These are phyloP conservation scores for Nephotettix cincticeps DNA, from an alignment of 1,140 invertebrate genomes.

Conservation along the genomic window DNA sequence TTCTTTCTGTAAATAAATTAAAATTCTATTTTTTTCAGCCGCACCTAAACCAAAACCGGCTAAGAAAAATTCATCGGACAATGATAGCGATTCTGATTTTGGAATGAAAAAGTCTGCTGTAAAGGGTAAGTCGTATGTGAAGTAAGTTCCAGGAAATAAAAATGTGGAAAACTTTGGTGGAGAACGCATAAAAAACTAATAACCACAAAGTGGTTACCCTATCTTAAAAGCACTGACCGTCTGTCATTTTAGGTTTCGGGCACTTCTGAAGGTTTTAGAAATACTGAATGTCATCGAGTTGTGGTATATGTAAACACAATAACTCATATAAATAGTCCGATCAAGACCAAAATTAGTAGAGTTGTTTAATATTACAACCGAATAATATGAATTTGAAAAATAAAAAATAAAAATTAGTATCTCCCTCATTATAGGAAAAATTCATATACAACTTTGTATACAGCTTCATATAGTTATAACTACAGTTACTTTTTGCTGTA, in stretches of 20 bases:
- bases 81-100: conserved; percentile 9
- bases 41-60: not conserved
- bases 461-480: no score
- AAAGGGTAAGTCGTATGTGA: not conserved
- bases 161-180: not conserved
- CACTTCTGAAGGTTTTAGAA: not conserved
- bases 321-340: no score
- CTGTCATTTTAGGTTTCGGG: not conserved
- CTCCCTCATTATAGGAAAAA: no score
- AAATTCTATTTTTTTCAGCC: not conserved
- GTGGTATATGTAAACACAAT: no score
- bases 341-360: no score
- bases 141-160: not conserved
- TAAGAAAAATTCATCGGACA: not conserved
- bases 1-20: no score
- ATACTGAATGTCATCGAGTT: not conserved
- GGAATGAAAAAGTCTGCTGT: not conserved
- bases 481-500: no score
- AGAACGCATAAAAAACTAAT: not conserved
- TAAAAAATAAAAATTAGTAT: no score
- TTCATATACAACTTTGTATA: no score
- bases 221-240: not conserved
- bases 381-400: no score
- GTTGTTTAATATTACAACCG: no score
- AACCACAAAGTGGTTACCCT: not conserved